Conservation (phyloP, 2,113 vertebrate genomes). For the Ammodytes marinus region DNA sequence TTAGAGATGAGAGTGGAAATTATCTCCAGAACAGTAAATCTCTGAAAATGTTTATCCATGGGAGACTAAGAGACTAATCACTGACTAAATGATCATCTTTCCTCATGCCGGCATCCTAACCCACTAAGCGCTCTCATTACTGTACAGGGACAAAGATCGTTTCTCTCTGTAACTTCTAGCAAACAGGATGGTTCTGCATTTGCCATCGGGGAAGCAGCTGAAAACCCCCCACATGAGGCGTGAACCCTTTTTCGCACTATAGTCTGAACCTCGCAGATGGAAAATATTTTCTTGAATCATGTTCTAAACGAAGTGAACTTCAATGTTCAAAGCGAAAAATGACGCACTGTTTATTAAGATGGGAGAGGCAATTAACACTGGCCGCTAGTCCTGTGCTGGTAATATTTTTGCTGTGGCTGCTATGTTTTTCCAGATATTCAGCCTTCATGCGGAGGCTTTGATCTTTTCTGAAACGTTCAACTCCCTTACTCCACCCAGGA, state of each 20-base stretch:
- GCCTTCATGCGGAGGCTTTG: constrained; percentile 6
- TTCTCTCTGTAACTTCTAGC: background rate
- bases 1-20: constrained; percentile 20
- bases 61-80: constrained; percentile 16
- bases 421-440: constrained; percentile 1
- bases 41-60: background rate
- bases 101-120: constrained; percentile 2
- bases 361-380: constrained; percentile 8
- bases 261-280: constrained; percentile 4
- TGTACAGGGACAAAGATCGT: constrained; percentile 1
- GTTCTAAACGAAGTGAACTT: background rate
- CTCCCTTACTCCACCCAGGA: constrained; percentile 3
- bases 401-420: constrained; percentile 25
- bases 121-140: constrained; percentile 4
- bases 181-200: constrained; percentile 21
- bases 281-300: background rate
- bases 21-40: constrained; percentile 25
- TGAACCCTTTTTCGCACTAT: background rate
- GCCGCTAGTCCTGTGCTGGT: background rate
- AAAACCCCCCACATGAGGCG: constrained; percentile 6
- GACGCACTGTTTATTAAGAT: constrained; percentile 12
- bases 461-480: constrained; percentile 4
- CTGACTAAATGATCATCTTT: constrained; percentile 15
- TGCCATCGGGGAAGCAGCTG: constrained; percentile 18
- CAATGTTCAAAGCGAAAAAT: constrained; percentile 3